phyloP scores from a whole-genome alignment of 2,113 vertebrate species.

The Datnioides undecimradiatus region DNA sequence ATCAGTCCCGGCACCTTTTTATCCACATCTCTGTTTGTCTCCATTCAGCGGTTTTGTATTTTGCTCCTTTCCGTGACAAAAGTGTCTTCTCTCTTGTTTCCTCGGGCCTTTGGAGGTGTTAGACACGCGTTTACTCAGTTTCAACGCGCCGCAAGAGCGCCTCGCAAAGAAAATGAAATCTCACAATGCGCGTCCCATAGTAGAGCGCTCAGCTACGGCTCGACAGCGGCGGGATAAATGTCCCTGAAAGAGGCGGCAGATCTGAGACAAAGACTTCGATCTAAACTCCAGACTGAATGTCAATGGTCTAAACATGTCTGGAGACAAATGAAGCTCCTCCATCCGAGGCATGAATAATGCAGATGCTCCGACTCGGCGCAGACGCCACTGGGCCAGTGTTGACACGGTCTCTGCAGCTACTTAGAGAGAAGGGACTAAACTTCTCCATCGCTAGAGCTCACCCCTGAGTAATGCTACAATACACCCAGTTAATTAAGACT shows the following conservation, averaged over 20 bases:
- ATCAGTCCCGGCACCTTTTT: not conserved
- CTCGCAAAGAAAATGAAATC: slow-evolving; percentile 19
- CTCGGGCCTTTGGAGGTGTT: slow-evolving; percentile 6
- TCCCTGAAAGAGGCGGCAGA: slow-evolving; percentile 17
- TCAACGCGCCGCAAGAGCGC: not conserved
- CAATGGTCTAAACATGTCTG: slow-evolving; percentile 58
- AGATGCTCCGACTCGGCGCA: slow-evolving; percentile 28
- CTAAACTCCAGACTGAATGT: slow-evolving; percentile 27
- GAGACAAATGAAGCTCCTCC: slow-evolving; percentile 56
- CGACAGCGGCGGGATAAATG: slow-evolving; percentile 19
- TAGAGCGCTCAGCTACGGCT: too few relatives aligned
- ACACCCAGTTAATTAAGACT: slow-evolving; percentile 57
- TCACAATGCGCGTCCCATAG: not conserved
- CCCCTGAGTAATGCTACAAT: slow-evolving; percentile 52
- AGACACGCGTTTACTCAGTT: not conserved
- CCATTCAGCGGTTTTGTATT: not conserved
- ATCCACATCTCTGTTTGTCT: not conserved
- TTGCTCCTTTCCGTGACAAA: not conserved
- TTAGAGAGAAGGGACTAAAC: slow-evolving; percentile 43
- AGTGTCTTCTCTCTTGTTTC: not conserved
- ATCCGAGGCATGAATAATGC: slow-evolving; percentile 59
- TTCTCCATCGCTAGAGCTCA: slow-evolving; percentile 23
- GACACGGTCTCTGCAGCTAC: slow-evolving; percentile 39
- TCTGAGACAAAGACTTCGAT: slow-evolving; percentile 35
- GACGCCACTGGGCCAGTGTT: slow-evolving; percentile 21